These are phyloP conservation scores for Phrynocephalus vlangalii DNA, from an alignment of 2,797 vertebrate genomes.

Conservation along the genomic window DNA sequence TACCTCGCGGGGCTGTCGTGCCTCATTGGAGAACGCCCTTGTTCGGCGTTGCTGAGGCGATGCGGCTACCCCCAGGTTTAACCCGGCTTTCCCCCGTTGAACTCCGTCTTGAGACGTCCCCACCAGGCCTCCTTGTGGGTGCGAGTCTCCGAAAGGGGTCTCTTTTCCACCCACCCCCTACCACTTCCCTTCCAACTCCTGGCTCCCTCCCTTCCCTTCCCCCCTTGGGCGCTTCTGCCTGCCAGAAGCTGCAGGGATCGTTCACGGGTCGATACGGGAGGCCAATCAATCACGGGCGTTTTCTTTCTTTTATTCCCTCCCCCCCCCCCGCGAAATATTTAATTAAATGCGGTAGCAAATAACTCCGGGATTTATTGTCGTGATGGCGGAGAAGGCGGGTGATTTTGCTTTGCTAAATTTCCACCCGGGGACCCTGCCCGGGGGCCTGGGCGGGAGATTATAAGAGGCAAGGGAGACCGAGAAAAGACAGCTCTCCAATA, in stretches of 20 bases:
- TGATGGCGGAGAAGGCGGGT: conserved; percentile 92
- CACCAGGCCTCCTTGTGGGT: no score
- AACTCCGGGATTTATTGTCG: conserved; percentile 92
- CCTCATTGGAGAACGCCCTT: no score
- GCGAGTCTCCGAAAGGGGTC: no score
- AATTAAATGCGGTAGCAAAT: conserved; percentile 93
- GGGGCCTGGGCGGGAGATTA: conserved; percentile 84
- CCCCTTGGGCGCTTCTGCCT: conserved; percentile 87
- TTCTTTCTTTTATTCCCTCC: conserved; percentile 78
- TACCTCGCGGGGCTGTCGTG: no score
- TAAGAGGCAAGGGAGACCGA: conserved; percentile 85
- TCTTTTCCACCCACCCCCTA: no score
- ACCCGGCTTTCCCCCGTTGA: no score
- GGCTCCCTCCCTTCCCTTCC: no score
- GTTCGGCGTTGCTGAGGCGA: no score
- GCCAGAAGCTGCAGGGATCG: conserved; percentile 82
- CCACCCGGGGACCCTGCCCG: conserved; percentile 82
- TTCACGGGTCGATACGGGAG: conserved; percentile 87
- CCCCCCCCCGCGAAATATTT: conserved; percentile 85
- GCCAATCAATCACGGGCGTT: conserved; percentile 90
- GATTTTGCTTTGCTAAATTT: conserved; percentile 89
- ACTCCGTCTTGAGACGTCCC: no score
- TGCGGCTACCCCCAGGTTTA: no score
- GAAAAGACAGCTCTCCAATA: conserved; percentile 92
- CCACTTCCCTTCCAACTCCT: no score